phyloP scores from a whole-genome alignment of 2,113 vertebrate genomes.

The Lota lota region DNA sequence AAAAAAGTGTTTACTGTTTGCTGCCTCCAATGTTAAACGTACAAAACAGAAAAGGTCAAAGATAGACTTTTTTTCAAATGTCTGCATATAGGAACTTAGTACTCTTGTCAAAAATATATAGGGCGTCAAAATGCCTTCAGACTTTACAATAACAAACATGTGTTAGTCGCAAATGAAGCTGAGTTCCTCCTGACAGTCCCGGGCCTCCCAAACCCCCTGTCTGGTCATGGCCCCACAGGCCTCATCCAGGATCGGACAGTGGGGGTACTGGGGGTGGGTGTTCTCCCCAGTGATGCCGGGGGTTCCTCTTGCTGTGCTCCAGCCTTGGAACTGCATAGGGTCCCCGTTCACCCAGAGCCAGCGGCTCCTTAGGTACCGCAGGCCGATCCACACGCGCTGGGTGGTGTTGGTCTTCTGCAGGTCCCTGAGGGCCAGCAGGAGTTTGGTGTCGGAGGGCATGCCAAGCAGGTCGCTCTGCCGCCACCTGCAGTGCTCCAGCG shows the following conservation, averaged over 20 bases:
- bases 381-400: neutral
- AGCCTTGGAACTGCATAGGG: neutral
- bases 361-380: conserved; percentile 2
- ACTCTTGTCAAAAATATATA: too few relatives aligned
- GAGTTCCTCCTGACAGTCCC: conserved; percentile 18
- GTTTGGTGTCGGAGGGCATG: neutral
- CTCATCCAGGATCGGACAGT: conserved; percentile 2
- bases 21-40: too few relatives aligned
- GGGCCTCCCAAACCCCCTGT: conserved; percentile 17
- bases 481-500: conserved; percentile 32
- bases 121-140: too few relatives aligned
- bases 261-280: neutral
- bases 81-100: too few relatives aligned
- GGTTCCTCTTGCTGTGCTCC: neutral
- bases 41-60: too few relatives aligned
- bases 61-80: too few relatives aligned
- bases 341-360: conserved; percentile 35
- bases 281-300: neutral
- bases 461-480: neutral
- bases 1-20: too few relatives aligned
- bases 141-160: too few relatives aligned
- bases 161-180: conserved; percentile 16
- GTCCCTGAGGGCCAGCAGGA: conserved; percentile 20
- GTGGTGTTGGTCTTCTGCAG: neutral
- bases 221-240: conserved; percentile 37